Evolutionary conservation across 2,888 invertebrate species (phyloP).

Genomic region (Gordius sp.): DNA sequence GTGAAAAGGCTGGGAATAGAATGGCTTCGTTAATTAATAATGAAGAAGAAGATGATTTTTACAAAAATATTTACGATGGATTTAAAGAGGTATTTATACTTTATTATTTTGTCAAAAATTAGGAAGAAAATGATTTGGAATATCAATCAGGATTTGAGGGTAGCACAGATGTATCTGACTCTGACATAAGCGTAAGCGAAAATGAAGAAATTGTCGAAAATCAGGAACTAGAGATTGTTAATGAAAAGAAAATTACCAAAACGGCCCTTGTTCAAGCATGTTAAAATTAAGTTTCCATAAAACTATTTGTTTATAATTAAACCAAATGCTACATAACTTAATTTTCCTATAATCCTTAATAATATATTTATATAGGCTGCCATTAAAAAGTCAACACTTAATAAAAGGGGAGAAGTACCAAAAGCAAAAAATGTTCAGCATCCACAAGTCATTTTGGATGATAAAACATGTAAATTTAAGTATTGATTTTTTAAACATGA

Average conservation of each 20-base stretch:
- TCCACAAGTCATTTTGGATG: background rate
- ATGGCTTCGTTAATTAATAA: slow-evolving; percentile 3
- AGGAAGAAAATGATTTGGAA: slow-evolving; percentile 13
- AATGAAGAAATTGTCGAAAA: background rate
- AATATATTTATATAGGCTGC: background rate
- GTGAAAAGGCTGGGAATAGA: slow-evolving; percentile 15
- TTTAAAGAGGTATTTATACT: slow-evolving; percentile 9
- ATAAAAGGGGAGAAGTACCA: background rate
- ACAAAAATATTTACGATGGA: slow-evolving; percentile 4
- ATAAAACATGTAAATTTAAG: background rate
- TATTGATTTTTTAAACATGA: too few species aligned
- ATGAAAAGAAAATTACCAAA: too few species aligned
- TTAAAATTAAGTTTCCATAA: too few species aligned
- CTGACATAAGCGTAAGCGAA: slow-evolving; percentile 5
- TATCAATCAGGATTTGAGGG: background rate
- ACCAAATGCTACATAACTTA: too few species aligned
- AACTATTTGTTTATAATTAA: too few species aligned
- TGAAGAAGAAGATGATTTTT: slow-evolving; percentile 15
- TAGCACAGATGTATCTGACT: slow-evolving; percentile 9
- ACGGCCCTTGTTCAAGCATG: too few species aligned
- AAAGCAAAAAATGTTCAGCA: background rate
- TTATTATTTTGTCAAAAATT: background rate
- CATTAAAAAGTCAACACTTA: background rate
- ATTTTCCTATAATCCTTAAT: too few species aligned
- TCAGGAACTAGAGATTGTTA: too few species aligned